Conservation (phyloP, 2,113 vertebrate species). For the Isichthys henryi region DNA sequence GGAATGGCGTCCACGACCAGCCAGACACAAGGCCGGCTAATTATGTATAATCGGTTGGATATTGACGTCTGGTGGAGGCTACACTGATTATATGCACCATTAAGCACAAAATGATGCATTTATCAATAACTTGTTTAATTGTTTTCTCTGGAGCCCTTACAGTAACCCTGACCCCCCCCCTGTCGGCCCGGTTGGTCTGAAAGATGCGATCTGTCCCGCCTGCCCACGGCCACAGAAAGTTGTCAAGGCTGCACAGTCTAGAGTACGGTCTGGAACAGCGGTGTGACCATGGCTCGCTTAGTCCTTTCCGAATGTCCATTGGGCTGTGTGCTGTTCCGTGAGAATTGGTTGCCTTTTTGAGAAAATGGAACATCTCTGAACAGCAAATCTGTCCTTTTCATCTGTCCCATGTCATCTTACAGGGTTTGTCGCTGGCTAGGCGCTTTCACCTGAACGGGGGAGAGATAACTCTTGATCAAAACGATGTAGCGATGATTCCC, state of each 20-base stretch:
- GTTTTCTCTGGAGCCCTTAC: not conserved
- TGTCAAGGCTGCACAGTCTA: not conserved
- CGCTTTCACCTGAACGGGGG: not conserved
- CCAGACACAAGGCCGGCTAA: not conserved
- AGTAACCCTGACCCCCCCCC: not conserved
- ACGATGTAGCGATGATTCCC: not conserved
- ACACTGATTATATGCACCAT: not conserved
- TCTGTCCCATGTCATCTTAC: not conserved
- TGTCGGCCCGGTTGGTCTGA: not conserved
- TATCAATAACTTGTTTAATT: not conserved
- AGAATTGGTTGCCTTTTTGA: too few relatives aligned
- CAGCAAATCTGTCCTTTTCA: not conserved
- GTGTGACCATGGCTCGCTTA: not conserved
- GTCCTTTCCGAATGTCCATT: not conserved
- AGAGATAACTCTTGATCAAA: not conserved
- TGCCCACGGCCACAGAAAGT: not conserved
- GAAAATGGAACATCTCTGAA: not conserved
- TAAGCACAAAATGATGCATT: not conserved
- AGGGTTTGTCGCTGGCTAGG: not conserved
- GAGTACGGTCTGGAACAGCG: not conserved
- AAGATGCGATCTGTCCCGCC: not conserved
- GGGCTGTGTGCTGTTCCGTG: too few relatives aligned
- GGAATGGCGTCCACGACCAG: not conserved
- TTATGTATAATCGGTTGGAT: not conserved
- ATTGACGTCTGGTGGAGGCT: not conserved